These are phyloP conservation scores for Lasioglossum vierecki DNA, from an alignment of 2,888 invertebrate genomes.

Conservation along the genomic window DNA sequence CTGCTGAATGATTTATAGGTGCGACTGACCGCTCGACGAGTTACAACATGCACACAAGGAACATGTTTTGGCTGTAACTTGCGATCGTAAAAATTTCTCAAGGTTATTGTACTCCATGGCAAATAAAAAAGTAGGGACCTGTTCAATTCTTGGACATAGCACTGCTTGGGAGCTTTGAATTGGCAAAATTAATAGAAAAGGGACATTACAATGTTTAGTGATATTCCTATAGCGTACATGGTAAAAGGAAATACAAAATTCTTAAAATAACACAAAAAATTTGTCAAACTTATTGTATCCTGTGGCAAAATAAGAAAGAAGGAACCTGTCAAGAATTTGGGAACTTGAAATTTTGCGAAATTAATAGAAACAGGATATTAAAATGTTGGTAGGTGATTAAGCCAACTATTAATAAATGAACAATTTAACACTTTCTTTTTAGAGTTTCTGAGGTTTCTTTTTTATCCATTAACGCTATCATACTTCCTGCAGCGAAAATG, in stretches of 20 bases:
- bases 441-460: too few species aligned
- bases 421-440: too few species aligned
- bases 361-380: too few species aligned
- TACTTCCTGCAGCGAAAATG: too few species aligned
- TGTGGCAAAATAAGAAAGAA: too few species aligned
- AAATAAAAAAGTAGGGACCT: background rate
- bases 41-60: conserved; percentile 23
- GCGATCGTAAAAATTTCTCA: conserved; percentile 29
- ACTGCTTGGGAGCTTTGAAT: background rate
- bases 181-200: background rate
- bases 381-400: too few species aligned
- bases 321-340: too few species aligned
- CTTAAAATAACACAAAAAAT: background rate
- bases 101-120: conserved; percentile 14
- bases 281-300: too few species aligned
- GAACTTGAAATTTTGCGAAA: too few species aligned
- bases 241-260: background rate
- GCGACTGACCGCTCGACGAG: conserved; percentile 41
- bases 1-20: conserved; percentile 40
- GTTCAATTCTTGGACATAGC: background rate
- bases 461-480: too few species aligned
- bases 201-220: background rate
- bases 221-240: background rate
- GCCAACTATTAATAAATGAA: too few species aligned
- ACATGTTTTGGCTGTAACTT: conserved; percentile 22